phyloP scores from a whole-genome alignment of 2,888 invertebrate species.

The Tigriopus californicus region DNA sequence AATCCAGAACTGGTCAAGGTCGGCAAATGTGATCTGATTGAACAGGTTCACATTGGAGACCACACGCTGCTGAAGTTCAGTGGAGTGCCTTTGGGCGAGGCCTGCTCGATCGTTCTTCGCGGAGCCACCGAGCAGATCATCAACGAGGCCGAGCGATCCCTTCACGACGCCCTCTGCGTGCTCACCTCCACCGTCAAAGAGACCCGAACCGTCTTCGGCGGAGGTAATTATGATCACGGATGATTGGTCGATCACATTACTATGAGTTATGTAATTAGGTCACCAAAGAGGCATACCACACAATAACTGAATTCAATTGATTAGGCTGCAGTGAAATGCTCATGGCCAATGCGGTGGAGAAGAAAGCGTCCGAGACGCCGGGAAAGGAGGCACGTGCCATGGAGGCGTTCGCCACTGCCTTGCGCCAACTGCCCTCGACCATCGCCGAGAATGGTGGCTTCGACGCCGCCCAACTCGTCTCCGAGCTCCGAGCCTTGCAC shows the following conservation, averaged over 20 bases:
- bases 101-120: constrained; percentile 87
- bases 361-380: constrained; percentile 62
- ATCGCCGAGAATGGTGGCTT: constrained; percentile 98
- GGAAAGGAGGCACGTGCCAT: constrained; percentile 96
- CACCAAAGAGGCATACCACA: neutral
- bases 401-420: constrained; percentile 79
- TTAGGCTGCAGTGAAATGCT: constrained; percentile 76
- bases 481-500: constrained; percentile 78
- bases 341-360: constrained; percentile 82
- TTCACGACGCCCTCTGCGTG: constrained; percentile 96
- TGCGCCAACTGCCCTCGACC: constrained; percentile 65
- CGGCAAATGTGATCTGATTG: constrained; percentile 83
- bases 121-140: constrained; percentile 96
- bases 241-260: no score
- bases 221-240: constrained; percentile 38
- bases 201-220: constrained; percentile 73
- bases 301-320: neutral
- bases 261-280: no score
- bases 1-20: constrained; percentile 74
- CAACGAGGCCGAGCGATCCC: constrained; percentile 92
- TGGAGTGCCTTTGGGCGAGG: constrained; percentile 83
- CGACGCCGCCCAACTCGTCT: constrained; percentile 83
- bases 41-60: constrained; percentile 96
- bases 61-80: constrained; percentile 84
- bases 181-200: constrained; percentile 85